Conservation (phyloP, 53 echinoderm and acorn worm genomes). For the Henricia sp. region DNA sequence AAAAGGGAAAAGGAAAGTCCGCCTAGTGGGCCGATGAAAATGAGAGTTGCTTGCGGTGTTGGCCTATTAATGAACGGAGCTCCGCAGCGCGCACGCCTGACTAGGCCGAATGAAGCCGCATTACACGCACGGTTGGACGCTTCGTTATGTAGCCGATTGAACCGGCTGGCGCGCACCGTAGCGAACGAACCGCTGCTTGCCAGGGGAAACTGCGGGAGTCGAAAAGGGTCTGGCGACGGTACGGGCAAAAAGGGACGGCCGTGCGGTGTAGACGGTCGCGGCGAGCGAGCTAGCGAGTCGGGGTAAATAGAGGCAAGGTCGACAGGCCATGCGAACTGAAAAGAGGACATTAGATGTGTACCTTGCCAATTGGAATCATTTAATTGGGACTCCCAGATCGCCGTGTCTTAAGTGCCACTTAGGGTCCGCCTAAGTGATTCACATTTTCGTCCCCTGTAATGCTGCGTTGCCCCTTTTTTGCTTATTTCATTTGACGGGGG, state of each 20-base stretch:
- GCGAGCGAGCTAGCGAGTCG: background rate
- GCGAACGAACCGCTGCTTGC: background rate
- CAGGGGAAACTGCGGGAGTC: background rate
- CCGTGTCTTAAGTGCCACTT: slow-evolving; percentile 60
- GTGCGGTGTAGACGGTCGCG: no score
- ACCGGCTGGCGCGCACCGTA: slow-evolving; percentile 15
- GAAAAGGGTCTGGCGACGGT: no score
- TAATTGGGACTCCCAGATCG: slow-evolving; percentile 57
- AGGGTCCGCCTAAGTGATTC: slow-evolving; percentile 52
- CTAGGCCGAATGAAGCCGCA: slow-evolving; percentile 56
- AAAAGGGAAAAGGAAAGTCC: background rate
- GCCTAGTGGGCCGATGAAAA: slow-evolving; percentile 13
- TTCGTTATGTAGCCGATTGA: slow-evolving; percentile 68
- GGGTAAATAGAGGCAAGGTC: slow-evolving; percentile 40
- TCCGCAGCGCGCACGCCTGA: slow-evolving; percentile 49
- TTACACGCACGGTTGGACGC: slow-evolving; percentile 53
- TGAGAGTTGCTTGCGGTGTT: slow-evolving; percentile 57
- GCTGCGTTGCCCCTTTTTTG: background rate
- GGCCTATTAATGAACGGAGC: slow-evolving; percentile 44
- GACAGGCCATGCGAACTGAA: slow-evolving; percentile 48
- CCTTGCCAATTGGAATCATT: slow-evolving; percentile 65
- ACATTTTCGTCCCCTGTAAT: slow-evolving; percentile 6
- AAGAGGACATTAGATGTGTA: slow-evolving; percentile 60
- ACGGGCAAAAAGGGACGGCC: slow-evolving; percentile 1
- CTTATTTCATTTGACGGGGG: background rate